These are phyloP conservation scores for Catostylus mosaicus DNA, from an alignment of 30 jellyfish, hydroid and myxozoan genomes.

Conservation along the genomic window DNA sequence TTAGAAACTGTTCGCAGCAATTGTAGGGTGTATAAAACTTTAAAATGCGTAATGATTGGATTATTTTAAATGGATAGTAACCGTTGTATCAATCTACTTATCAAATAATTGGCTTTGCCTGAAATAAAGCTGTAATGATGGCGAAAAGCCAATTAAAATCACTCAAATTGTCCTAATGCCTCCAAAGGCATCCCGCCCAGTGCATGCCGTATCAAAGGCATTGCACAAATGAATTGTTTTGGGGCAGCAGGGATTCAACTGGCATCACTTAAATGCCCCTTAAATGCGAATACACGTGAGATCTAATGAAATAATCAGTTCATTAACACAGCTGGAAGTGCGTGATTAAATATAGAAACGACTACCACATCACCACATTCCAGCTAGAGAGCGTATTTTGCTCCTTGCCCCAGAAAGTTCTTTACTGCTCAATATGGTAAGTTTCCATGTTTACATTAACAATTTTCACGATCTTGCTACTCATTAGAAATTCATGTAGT, in stretches of 20 bases:
- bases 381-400: too few relatives aligned
- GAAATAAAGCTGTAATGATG: neutral
- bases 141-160: slow-evolving; percentile 3
- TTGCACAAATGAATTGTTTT: neutral
- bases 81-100: neutral
- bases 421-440: too few relatives aligned
- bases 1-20: too few relatives aligned
- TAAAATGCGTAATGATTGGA: too few relatives aligned
- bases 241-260: neutral
- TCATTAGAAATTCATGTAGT: too few relatives aligned
- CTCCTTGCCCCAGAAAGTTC: too few relatives aligned
- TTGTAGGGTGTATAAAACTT: too few relatives aligned
- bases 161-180: slow-evolving; percentile 13
- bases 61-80: too few relatives aligned
- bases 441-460: too few relatives aligned
- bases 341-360: neutral
- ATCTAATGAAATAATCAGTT: neutral
- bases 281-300: neutral
- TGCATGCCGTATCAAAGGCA: slow-evolving; percentile 1
- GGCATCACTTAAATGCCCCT: slow-evolving; percentile 3
- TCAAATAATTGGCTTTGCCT: neutral
- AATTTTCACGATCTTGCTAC: too few relatives aligned
- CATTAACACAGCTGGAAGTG: neutral
- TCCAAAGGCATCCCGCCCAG: slow-evolving; percentile 7
- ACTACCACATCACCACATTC: too few relatives aligned